Evolutionary conservation across 2,113 vertebrate genomes (phyloP).

Genomic region (Pseudorectes ferrugineus): DNA sequence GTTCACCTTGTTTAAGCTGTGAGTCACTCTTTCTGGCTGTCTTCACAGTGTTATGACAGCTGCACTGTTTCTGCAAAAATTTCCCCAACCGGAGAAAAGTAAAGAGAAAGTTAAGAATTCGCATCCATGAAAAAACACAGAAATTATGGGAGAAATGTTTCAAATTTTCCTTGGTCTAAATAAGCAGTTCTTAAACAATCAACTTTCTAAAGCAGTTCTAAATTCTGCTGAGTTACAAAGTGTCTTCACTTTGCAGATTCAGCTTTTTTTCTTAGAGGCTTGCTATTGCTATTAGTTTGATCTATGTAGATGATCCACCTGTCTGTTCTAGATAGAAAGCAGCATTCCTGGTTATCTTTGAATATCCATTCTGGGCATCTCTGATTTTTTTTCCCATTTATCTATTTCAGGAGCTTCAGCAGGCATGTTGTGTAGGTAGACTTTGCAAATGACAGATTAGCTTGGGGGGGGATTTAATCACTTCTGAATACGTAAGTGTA

Average conservation of each 20-base stretch:
- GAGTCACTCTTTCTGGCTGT: conserved; percentile 25
- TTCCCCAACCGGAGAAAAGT: not conserved
- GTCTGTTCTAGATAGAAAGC: not conserved
- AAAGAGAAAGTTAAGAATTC: not conserved
- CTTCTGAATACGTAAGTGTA: conserved; percentile 10
- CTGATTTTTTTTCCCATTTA: not conserved
- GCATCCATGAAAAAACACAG: not conserved
- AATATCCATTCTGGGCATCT: not conserved
- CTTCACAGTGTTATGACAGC: conserved; percentile 30
- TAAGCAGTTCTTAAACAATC: conserved; percentile 29
- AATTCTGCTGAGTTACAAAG: conserved; percentile 21
- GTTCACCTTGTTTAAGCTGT: conserved; percentile 11
- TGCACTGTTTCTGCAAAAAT: conserved; percentile 2
- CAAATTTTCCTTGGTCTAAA: not conserved
- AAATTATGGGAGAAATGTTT: not conserved
- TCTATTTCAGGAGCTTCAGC: conserved; percentile 2
- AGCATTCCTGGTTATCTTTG: not conserved
- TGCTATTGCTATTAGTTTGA: not conserved
- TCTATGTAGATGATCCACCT: not conserved
- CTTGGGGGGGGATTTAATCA: not conserved
- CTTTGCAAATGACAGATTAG: not conserved
- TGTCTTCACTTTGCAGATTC: not conserved
- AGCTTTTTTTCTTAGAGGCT: not conserved
- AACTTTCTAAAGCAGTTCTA: not conserved
- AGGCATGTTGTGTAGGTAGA: not conserved